Conservation (phyloP, 2,888 invertebrate species). For the Spodoptera exigua region DNA sequence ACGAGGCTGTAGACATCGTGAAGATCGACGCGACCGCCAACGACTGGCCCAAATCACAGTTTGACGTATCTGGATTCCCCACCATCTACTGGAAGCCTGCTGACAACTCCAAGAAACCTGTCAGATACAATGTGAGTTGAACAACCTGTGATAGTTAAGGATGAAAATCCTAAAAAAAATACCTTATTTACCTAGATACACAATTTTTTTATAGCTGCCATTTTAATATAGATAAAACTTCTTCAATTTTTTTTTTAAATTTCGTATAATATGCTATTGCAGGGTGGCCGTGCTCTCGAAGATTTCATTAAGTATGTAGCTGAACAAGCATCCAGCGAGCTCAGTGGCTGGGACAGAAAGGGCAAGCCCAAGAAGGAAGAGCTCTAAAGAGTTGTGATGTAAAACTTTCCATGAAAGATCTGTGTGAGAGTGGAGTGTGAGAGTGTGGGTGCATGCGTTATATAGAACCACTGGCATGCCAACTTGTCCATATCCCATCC, state of each 20-base stretch:
- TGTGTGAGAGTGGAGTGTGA: conserved; percentile 74
- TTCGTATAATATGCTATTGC: conserved; percentile 62
- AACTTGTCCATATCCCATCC: conserved; percentile 30
- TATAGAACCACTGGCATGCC: conserved; percentile 44
- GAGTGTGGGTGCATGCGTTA: conserved; percentile 57
- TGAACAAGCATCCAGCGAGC: conserved; percentile 95
- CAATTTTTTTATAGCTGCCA: too few relatives aligned
- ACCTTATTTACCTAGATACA: too few relatives aligned
- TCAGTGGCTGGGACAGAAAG: conserved; percentile 95
- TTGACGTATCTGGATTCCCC: conserved; percentile 98
- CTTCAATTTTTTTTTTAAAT: not conserved
- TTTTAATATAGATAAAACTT: too few relatives aligned
- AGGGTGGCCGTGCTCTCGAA: conserved; percentile 97
- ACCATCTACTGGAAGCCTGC: conserved; percentile 98
- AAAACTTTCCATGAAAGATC: conserved; percentile 82
- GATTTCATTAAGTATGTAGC: conserved; percentile 99
- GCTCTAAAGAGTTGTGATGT: conserved; percentile 76
- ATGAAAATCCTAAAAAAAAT: too few relatives aligned
- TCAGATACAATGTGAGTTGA: conserved; percentile 93
- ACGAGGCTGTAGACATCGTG: conserved; percentile 96
- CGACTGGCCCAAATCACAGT: conserved; percentile 96
- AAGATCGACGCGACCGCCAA: conserved; percentile 99
- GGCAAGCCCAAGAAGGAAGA: conserved; percentile 91
- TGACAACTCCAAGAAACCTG: conserved; percentile 93
- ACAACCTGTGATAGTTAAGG: too few relatives aligned